Base-by-base conservation (phyloP, 1,140 invertebrate genomes). In the Drosophila willistoni region DNA sequence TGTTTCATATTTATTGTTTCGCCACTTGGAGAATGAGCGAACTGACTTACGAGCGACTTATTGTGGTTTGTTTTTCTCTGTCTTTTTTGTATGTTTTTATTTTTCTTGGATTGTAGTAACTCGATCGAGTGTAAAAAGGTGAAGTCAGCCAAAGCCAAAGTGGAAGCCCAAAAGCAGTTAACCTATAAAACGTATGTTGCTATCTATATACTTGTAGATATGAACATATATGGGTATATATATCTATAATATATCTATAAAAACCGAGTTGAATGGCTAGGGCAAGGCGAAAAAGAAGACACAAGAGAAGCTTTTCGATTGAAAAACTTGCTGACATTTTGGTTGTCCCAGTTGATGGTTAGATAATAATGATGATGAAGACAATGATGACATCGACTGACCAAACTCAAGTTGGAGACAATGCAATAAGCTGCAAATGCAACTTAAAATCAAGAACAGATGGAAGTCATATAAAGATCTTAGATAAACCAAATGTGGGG, bases 321-420 rank as follows among this genome's bases (percentile, higher is more conserved):
- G 62, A 44, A 77, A 84, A 83, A 84, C 62, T 87, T 87, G 83
- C 83, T 87, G 83, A 84, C 83, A 87, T 87, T 82, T 78, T 77
- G 51, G 80, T 67, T 82, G 64, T 62, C 77, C 73, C 74, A 77
- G 74, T 80, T 83, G 81, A 70, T 77, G 22, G 22, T 25, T 68
- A 60, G 73, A 12, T 47, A 17, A 47, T 17, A 1, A 19, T 47
- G 14, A 47, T 13, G 12, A 19, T 1, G 44, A 47, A 7, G 14
- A 19, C 14, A n/a, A 17, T 17, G 14, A 39, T 39, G 36, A 39
- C 36, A 39, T 39, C 36, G 36, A 39, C 12, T 39, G 9, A 4
- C 44, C 44, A 51, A 51, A 10, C 22, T 3, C 60, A 76, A 81
- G 77, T 61, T 76, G 65, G 51, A 66, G 67, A 66, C 71, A 65